phyloP scores from a whole-genome alignment of 2,113 vertebrate genomes.

The Lasiurus cinereus region DNA sequence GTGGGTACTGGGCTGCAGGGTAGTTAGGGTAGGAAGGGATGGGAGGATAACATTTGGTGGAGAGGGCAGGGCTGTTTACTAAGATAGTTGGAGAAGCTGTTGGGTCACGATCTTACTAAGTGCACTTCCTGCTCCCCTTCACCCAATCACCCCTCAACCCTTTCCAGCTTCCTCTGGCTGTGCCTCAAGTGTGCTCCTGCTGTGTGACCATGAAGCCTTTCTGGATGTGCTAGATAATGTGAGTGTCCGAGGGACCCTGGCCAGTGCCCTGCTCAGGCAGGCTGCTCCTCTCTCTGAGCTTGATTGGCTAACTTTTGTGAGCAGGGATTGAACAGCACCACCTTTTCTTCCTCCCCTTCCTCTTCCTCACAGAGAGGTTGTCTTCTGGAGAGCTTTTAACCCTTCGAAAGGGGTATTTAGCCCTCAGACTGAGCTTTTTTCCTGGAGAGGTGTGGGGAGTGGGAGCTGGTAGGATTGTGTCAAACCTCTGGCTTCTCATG shows the following conservation, averaged over 20 bases:
- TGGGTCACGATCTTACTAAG: background rate
- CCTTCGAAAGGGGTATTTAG: background rate
- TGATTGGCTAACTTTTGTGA: background rate
- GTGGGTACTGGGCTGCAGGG: background rate
- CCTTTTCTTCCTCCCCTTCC: background rate
- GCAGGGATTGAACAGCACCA: background rate
- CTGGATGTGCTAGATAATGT: conserved; percentile 84
- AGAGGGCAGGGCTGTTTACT: background rate
- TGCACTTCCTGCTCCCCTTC: background rate
- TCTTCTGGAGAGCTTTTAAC: background rate
- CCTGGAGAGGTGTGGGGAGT: too few species aligned
- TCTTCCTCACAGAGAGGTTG: background rate
- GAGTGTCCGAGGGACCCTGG: conserved; percentile 42
- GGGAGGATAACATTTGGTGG: background rate
- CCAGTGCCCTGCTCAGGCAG: background rate
- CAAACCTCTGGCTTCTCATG: background rate
- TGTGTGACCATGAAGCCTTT: conserved; percentile 86
- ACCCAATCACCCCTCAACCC: background rate
- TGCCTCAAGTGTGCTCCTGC: conserved; percentile 87
- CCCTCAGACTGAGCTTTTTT: background rate
- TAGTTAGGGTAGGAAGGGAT: background rate
- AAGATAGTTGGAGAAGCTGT: background rate
- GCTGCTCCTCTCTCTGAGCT: background rate
- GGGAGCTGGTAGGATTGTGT: background rate
- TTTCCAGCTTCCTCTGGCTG: conserved; percentile 87